phyloP scores from a whole-genome alignment of 1,140 invertebrate genomes.

The Globodera ellingtonae region DNA sequence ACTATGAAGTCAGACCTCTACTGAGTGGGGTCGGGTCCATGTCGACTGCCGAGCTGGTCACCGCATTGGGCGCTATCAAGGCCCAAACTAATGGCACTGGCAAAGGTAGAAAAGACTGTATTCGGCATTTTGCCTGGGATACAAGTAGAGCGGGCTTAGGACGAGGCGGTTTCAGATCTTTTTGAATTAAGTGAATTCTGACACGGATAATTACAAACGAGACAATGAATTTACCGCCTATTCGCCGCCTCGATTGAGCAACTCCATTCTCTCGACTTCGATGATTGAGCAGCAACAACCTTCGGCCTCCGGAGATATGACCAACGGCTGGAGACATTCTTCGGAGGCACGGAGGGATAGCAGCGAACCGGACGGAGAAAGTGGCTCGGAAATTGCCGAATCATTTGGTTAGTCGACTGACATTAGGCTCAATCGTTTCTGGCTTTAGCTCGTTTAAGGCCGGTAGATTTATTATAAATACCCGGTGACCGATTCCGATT shows the following conservation, averaged over 20 bases:
- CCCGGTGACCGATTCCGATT: no score
- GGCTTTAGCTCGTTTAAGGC: no score
- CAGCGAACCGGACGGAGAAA: slow-evolving; percentile 2
- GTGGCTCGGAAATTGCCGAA: slow-evolving; percentile 20
- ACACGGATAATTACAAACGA: background rate
- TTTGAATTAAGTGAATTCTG: background rate
- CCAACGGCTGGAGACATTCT: background rate
- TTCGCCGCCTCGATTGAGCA: background rate
- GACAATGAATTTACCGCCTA: background rate
- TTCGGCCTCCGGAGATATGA: background rate
- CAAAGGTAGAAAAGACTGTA: no score
- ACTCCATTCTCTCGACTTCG: background rate
- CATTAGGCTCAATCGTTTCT: background rate
- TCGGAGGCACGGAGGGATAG: background rate
- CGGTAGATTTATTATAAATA: no score
- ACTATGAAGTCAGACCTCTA: background rate
- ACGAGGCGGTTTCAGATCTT: no score
- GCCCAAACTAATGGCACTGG: background rate
- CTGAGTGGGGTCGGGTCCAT: background rate
- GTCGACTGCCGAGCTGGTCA: background rate
- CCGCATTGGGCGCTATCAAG: background rate
- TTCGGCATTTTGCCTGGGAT: no score
- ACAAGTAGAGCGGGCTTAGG: no score
- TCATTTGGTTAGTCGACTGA: slow-evolving; percentile 17
- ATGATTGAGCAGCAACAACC: background rate